A percentile compares a stretch with the other conserved stretches of the same genome.
Conservation (phyloP, 53 echinoderm and acorn worm species). For the Temnopleurus reevesii region DNA sequence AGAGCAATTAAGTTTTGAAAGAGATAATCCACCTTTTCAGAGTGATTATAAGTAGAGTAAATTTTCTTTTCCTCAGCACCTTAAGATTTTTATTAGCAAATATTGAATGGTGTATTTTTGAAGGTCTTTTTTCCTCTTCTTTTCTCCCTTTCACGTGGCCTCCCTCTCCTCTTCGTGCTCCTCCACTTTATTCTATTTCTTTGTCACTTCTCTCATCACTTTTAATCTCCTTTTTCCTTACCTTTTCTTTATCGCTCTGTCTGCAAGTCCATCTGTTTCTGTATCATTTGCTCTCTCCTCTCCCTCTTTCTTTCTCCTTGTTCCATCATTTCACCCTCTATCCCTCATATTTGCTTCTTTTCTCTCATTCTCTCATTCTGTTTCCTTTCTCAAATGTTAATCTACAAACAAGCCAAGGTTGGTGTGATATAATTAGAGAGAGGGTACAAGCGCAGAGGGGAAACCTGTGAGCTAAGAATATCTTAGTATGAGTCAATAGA, state of each 20-base stretch:
- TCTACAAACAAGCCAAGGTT: conserved; percentile 7
- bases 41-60: too few relatives aligned
- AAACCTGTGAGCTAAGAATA: background rate
- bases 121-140: too few relatives aligned
- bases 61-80: too few relatives aligned
- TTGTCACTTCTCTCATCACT: too few relatives aligned
- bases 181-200: too few relatives aligned
- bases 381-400: background rate
- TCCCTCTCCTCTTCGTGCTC: too few relatives aligned
- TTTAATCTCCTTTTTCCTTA: background rate
- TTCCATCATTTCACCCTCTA: background rate
- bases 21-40: too few relatives aligned
- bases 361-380: background rate
- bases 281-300: background rate
- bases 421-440: conserved; percentile 43
- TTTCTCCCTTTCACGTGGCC: too few relatives aligned
- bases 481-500: background rate
- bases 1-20: too few relatives aligned
- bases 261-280: background rate
- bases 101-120: too few relatives aligned
- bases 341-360: background rate
- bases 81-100: too few relatives aligned
- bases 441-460: background rate
- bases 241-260: background rate
- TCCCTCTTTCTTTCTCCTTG: background rate